Evolutionary conservation across 1,140 invertebrate genomes (phyloP).

Genomic region (Proales similis): DNA sequence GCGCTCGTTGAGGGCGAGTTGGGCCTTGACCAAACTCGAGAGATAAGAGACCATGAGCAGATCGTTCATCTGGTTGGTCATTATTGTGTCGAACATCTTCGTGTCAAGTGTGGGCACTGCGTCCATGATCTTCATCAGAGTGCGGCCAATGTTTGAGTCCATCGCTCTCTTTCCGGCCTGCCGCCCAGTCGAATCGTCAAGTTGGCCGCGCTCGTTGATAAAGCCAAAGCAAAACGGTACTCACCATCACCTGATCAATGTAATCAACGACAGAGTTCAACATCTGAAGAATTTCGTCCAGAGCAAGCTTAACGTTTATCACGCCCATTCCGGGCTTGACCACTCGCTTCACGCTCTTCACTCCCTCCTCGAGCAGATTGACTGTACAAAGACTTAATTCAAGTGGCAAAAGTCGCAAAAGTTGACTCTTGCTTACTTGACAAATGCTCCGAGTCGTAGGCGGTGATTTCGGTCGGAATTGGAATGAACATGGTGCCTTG

Average conservation of each 20-base stretch:
- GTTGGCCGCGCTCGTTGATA: background rate
- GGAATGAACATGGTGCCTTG: slow-evolving; percentile 92
- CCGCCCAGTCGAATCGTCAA: slow-evolving; percentile 61
- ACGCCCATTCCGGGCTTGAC: slow-evolving; percentile 76
- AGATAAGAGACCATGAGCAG: slow-evolving; percentile 89
- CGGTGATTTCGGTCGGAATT: slow-evolving; percentile 56
- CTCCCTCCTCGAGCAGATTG: slow-evolving; percentile 56
- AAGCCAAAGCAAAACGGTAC: slow-evolving; percentile 30
- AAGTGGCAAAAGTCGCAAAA: background rate
- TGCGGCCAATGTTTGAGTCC: slow-evolving; percentile 69
- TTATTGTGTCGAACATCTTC: slow-evolving; percentile 85
- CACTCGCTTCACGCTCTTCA: slow-evolving; percentile 49
- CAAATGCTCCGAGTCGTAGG: slow-evolving; percentile 79
- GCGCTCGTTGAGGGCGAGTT: slow-evolving; percentile 88
- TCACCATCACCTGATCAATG: slow-evolving; percentile 66
- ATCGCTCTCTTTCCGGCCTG: slow-evolving; percentile 60
- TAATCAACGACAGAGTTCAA: slow-evolving; percentile 74
- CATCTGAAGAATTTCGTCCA: slow-evolving; percentile 65
- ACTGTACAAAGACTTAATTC: slow-evolving; percentile 56
- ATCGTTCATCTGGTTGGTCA: slow-evolving; percentile 89
- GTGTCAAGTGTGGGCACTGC: slow-evolving; percentile 77
- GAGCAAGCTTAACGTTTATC: slow-evolving; percentile 73
- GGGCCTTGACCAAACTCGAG: slow-evolving; percentile 87
- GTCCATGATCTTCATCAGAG: slow-evolving; percentile 77
- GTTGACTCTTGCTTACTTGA: slow-evolving; percentile 50